Conservation (phyloP, 2,888 invertebrate species). For the Syrista parreyssii region DNA sequence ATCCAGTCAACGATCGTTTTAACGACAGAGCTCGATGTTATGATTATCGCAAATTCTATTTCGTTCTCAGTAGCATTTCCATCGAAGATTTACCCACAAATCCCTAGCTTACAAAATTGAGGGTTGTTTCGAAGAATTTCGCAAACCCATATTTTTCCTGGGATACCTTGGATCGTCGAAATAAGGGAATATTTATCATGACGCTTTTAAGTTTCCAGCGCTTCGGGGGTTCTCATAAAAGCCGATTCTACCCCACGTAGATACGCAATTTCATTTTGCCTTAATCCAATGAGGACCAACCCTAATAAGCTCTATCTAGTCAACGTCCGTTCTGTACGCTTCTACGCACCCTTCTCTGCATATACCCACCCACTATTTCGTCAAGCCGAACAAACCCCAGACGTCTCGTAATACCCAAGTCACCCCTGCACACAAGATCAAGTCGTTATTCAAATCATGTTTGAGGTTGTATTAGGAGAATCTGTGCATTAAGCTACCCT, state of each 20-base stretch:
- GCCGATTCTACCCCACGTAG: conserved; percentile 20
- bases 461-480: background rate
- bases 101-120: background rate
- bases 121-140: background rate
- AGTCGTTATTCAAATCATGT: conserved; percentile 1
- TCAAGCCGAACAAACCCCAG: conserved; percentile 1
- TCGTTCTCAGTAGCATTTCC: too few species aligned
- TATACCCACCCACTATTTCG: background rate
- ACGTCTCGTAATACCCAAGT: background rate
- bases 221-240: conserved; percentile 17
- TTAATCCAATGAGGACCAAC: conserved; percentile 26
- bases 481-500: background rate
- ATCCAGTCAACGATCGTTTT: background rate
- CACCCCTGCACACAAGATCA: conserved; percentile 3
- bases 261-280: conserved; percentile 28
- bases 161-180: background rate
- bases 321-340: conserved; percentile 7
- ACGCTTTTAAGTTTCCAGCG: conserved; percentile 20
- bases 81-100: background rate
- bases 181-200: background rate
- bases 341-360: background rate
- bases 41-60: background rate
- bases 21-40: background rate
- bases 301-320: conserved; percentile 28
- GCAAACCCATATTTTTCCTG: background rate